Percentiles rank a stretch among this genome's conserved stretches.
These are phyloP conservation scores for Eleutherodactylus coqui DNA, from an alignment of 2,797 vertebrate genomes.

Conservation along the genomic window DNA sequence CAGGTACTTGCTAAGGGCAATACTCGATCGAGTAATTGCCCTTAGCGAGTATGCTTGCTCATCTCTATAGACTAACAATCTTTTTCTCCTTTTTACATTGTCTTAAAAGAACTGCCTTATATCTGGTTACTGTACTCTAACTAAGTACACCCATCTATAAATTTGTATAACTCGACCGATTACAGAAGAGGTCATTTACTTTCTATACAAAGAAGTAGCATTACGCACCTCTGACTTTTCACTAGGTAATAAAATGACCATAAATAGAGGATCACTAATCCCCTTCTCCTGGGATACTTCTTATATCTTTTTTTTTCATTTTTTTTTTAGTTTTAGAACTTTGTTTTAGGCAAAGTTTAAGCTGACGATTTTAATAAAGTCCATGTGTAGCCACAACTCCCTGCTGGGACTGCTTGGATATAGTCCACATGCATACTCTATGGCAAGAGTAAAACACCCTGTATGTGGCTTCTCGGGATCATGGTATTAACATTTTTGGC, in stretches of 20 bases:
- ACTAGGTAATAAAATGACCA: not conserved
- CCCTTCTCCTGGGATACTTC: constrained; percentile 15
- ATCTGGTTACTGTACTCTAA: not conserved
- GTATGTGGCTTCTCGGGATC: constrained; percentile 25
- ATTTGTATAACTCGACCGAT: not conserved
- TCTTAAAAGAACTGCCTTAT: not conserved
- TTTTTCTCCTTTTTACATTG: constrained; percentile 9
- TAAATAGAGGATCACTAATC: not conserved
- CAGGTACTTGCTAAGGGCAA: too few species aligned
- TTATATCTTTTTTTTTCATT: constrained; percentile 21
- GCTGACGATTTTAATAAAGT: constrained; percentile 23
- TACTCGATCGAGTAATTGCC: too few species aligned
- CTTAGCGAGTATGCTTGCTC: too few species aligned
- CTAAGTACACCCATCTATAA: not conserved
- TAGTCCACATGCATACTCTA: constrained; percentile 7
- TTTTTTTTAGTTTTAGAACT: constrained; percentile 1
- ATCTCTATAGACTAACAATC: too few species aligned
- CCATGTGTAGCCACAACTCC: constrained; percentile 22
- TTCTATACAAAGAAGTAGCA: not conserved
- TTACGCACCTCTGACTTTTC: not conserved
- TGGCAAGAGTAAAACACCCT: not conserved
- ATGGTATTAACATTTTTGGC: not conserved
- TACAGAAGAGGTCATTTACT: not conserved
- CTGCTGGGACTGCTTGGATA: constrained; percentile 26
- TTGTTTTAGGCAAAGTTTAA: constrained; percentile 1